Evolutionary conservation across 2,113 vertebrate species (phyloP).

Genomic region (Pelecanoides urinatrix): DNA sequence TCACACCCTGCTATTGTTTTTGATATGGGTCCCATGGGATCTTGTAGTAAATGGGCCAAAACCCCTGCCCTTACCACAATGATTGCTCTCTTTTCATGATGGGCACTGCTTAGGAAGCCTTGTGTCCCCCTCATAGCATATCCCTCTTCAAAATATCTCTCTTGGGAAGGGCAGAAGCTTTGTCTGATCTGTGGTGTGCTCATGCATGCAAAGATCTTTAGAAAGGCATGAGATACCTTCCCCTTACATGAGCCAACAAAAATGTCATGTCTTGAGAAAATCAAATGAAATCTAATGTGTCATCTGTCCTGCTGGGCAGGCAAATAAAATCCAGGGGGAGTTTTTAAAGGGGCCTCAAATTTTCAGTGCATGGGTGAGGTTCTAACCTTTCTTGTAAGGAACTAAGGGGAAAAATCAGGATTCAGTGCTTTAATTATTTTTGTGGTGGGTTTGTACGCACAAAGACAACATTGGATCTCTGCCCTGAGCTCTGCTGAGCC

Average conservation of each 20-base stretch:
- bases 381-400: not conserved
- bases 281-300: not conserved
- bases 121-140: not conserved
- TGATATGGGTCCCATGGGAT: accelerated
- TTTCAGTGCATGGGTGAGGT: not conserved
- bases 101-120: not conserved
- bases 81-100: not conserved
- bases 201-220: not conserved
- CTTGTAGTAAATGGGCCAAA: not conserved
- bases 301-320: not conserved
- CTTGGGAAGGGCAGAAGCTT: not conserved
- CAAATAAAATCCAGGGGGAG: not conserved
- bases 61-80: not conserved
- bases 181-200: not conserved
- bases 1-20: not conserved
- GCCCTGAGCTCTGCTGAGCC: not conserved
- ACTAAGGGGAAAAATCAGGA: not conserved
- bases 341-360: not conserved
- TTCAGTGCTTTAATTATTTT: not conserved
- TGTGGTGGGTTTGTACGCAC: not conserved
- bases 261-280: conserved; percentile 39
- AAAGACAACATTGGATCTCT: not conserved
- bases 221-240: conserved; percentile 5
- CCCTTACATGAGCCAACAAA: not conserved
- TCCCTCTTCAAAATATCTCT: not conserved